Conservation (phyloP, 2,888 invertebrate species). For the Polyommatus iphigenia region DNA sequence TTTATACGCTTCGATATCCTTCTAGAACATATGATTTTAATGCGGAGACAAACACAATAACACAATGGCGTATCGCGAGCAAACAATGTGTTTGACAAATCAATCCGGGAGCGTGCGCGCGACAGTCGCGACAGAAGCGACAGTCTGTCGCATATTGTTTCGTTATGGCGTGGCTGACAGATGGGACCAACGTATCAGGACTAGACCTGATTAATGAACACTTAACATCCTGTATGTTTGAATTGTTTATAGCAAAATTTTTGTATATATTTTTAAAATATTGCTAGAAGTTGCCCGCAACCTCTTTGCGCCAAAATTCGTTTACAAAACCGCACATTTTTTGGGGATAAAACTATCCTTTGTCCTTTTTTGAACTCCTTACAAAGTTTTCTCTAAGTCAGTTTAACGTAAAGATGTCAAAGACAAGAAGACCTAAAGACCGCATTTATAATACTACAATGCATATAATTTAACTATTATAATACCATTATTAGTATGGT, state of each 20-base stretch:
- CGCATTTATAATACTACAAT: not conserved
- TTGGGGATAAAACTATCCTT: no score
- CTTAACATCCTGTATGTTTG: not conserved
- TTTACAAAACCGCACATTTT: no score
- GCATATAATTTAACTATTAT: no score
- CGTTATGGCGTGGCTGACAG: conserved; percentile 64
- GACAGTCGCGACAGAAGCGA: conserved; percentile 42
- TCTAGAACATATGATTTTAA: conserved; percentile 20
- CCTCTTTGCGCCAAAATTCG: no score
- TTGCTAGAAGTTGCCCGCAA: no score
- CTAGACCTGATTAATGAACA: conserved; percentile 28
- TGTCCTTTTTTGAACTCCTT: no score
- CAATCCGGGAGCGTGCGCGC: conserved; percentile 54
- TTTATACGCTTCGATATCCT: not conserved
- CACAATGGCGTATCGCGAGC: conserved; percentile 39
- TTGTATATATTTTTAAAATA: not conserved
- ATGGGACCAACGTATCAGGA: conserved; percentile 49
- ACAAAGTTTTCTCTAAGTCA: no score
- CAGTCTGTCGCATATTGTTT: conserved; percentile 53
- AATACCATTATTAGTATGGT: no score
- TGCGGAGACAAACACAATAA: conserved; percentile 31
- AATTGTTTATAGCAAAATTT: not conserved
- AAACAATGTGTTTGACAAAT: conserved; percentile 59
- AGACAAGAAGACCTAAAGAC: not conserved
- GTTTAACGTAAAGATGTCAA: not conserved